Conservation (phyloP, 2,113 vertebrate genomes). For the Labeo rohita region DNA sequence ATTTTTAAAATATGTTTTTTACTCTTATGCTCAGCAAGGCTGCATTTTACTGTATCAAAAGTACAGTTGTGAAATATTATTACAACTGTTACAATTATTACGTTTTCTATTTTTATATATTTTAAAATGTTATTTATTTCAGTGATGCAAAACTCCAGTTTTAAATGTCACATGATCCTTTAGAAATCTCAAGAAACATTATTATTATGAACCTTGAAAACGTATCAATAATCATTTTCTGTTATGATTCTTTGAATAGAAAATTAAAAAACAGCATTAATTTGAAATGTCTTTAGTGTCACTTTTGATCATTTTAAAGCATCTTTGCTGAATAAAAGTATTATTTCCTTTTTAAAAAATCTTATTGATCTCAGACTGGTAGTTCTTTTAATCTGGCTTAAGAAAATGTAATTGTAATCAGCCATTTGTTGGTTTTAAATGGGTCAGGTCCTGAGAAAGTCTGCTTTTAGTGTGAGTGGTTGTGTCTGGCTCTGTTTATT, state of each 20-base stretch:
- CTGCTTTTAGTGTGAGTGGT: neutral
- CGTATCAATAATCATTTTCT: no score
- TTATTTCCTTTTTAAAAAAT: neutral
- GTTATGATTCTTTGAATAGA: no score
- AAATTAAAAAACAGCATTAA: no score
- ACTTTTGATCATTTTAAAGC: neutral
- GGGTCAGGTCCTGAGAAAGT: neutral
- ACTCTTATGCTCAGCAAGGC: no score
- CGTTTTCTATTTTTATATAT: neutral
- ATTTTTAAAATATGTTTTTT: no score
- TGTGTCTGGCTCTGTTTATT: constrained; percentile 14
- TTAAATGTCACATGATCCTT: neutral
- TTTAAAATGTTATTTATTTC: neutral
- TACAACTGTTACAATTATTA: neutral
- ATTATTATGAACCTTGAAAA: no score
- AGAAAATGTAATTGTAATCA: neutral
- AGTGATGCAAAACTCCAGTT: neutral
- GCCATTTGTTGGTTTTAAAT: neutral
- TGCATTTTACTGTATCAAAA: neutral
- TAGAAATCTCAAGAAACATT: neutral
- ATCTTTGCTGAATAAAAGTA: neutral
- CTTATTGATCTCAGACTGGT: neutral
- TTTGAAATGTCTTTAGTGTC: neutral
- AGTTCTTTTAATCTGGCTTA: no score
- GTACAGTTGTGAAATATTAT: neutral